Percentiles rank a stretch among this genome's conserved stretches.
phyloP scores from a whole-genome alignment of 2,888 invertebrate genomes.

The Papilio protenor region DNA sequence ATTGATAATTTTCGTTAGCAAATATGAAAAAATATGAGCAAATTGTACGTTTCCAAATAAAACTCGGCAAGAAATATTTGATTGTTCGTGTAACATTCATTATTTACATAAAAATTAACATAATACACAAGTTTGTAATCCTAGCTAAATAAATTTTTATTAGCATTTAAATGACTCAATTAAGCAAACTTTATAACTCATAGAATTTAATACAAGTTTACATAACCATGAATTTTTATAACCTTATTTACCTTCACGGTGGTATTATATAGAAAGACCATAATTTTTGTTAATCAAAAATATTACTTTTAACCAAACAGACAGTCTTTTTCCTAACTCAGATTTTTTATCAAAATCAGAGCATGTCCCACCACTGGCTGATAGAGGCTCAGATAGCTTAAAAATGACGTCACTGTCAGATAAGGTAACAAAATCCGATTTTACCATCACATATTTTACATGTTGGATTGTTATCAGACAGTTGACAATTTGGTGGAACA shows the following conservation, averaged over 20 bases:
- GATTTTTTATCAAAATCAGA: no score
- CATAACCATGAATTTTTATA: slow-evolving; percentile 8
- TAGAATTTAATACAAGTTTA: slow-evolving; percentile 10
- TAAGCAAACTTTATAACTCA: slow-evolving; percentile 18
- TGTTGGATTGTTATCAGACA: no score
- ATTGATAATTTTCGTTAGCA: not conserved
- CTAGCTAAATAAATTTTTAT: slow-evolving; percentile 7
- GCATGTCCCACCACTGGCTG: no score
- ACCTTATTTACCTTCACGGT: slow-evolving; percentile 2
- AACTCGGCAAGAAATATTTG: not conserved
- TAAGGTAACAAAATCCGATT: no score
- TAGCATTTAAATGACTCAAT: slow-evolving; percentile 16
- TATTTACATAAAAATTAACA: slow-evolving; percentile 20
- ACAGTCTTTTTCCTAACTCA: not conserved
- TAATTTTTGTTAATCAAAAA: not conserved
- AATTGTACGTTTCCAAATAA: not conserved
- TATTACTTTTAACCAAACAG: not conserved
- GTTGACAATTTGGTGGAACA: no score
- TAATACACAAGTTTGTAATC: slow-evolving; percentile 3
- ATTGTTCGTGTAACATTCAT: not conserved
- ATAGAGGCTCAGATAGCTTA: no score
- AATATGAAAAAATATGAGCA: not conserved
- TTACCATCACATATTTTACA: no score
- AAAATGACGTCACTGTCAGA: no score
- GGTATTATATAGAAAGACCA: not conserved